Base-by-base conservation (phyloP, 2,113 vertebrate species). In the Pedionomus torquatus region DNA sequence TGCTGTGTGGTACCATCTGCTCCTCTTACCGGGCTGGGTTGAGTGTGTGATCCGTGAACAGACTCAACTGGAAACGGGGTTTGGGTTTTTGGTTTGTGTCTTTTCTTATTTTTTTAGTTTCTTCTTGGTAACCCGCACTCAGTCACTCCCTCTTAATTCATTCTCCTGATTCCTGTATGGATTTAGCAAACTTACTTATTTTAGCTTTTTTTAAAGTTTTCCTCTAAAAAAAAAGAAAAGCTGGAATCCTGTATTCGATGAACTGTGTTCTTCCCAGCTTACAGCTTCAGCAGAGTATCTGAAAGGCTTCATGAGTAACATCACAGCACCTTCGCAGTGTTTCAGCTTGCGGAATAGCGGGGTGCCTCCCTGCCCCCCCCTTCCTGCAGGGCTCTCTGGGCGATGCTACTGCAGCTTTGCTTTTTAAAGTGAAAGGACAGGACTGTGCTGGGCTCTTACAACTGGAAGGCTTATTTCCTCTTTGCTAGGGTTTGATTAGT, bases 31-130 rank as follows among this genome's bases (percentile, higher is more conserved):
- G n/a, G 25, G 9, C 2, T 12, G 51, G 33, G 41, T 49, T 26
- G 23, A 41, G 17, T 37, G 20, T 8, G 1, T 14, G 13, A 2
- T 43, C 33, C 28, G 48, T 41, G 66, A 19, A 5, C 2, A 0
- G 7, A 11, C 30, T 7, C 48, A 71, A 71, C 26, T 23, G 15
- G 26, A 49, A 26, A 6, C 35, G 64, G 14, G 8, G 4, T 1
- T 43, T 57, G 37, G n/a, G 8, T 33, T 37, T 49, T 64, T 28
- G 8, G 2, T 7, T 48, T 58, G 60, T 20, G 7, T 7, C 44
- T 35, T 77, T 37, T 30, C 10, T 54, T 54, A 30, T 46, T 46
- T 46, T 54, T 54, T 54, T 15, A 54, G 5, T 8, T 78, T 14
- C 2, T 39, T 18, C 2, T 39, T 63, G 7, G 10, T 51, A 41